Base-by-base conservation (phyloP, 2,888 invertebrate genomes). In the Harpalus rubripes region DNA sequence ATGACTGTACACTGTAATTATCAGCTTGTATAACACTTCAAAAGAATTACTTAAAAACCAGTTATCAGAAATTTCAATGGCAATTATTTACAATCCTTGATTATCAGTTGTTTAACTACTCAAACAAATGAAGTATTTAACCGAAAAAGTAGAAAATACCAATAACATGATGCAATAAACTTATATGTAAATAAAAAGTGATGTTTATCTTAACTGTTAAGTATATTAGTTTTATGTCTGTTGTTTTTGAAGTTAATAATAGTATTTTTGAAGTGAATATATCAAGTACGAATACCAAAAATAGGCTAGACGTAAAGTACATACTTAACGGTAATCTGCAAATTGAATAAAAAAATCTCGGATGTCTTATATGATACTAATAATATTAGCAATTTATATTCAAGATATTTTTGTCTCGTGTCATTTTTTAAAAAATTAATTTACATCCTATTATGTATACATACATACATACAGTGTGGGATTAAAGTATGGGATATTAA, bases 31-130 rank as follows among this genome's bases (percentile, higher is more conserved):
- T 68, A 32, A 32, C 39, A 68, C 39, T 63, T 63, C 63, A 63
- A 22, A 63, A 63, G 63, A 63, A 63, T 68, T 68, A 68, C 39
- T 68, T 68, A 32, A 68, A 26, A 68, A 32, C 18, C 10, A 68
- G 39, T 68, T 68, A 68, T 68, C 68, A 68, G 68, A 68, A 68
- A 68, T 68, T 68, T 68, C 68, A 68, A 68, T 68, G 32, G 68
- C 68, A 68, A 15, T 68, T 68, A 68, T 68, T 68, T 68, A 68
- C 39, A 68, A 68, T 26, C 26, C 32, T 39, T n/a, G 39, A 15
- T 39, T 68, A 68, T 68, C 63, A 63, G 63, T 39, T 68, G 39
- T 39, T 68, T 68, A 68, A 39, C 32, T 68, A 68, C 68, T 68
- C 32, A 68, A 52, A 39, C 68, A 68, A 68, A 68, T 68, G 32